Evolutionary conservation across 2,113 vertebrate species (phyloP).

Genomic region (Setophaga kirtlandii): DNA sequence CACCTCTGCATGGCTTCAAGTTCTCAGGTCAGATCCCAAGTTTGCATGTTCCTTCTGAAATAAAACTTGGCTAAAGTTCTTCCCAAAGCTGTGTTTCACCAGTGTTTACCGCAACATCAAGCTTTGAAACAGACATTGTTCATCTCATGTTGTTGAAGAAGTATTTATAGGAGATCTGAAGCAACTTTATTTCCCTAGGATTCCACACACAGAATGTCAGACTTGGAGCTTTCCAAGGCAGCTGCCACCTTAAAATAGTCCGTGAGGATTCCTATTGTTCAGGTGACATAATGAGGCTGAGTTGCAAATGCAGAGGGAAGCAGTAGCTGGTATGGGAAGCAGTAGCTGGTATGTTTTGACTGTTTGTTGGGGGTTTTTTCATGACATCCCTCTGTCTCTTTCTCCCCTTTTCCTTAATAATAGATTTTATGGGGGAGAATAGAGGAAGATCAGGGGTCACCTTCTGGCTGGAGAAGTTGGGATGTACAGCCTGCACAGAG

Average conservation of each 20-base stretch:
- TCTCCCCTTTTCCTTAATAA: neutral
- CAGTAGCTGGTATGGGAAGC: neutral
- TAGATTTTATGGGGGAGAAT: neutral
- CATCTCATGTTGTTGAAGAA: neutral
- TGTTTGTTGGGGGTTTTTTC: neutral
- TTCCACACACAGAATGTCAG: neutral
- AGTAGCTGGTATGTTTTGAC: neutral
- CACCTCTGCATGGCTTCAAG: neutral
- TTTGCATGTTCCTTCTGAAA: neutral
- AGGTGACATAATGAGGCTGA: constrained; percentile 43
- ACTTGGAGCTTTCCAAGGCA: neutral
- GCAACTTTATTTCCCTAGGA: neutral
- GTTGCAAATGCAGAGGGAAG: neutral
- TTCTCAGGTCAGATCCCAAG: neutral
- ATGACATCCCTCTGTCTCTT: neutral
- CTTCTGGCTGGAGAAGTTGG: neutral
- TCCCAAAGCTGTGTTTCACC: neutral
- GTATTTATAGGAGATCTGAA: neutral
- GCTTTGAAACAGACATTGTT: neutral
- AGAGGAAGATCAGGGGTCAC: neutral
- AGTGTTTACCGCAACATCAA: neutral
- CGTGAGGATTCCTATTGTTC: constrained; percentile 1
- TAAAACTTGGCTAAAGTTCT: neutral
- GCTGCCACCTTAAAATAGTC: neutral
- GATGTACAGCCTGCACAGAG: neutral